These are phyloP conservation scores for Chelonus formosanus DNA, from an alignment of 2,888 invertebrate genomes.

Conservation along the genomic window DNA sequence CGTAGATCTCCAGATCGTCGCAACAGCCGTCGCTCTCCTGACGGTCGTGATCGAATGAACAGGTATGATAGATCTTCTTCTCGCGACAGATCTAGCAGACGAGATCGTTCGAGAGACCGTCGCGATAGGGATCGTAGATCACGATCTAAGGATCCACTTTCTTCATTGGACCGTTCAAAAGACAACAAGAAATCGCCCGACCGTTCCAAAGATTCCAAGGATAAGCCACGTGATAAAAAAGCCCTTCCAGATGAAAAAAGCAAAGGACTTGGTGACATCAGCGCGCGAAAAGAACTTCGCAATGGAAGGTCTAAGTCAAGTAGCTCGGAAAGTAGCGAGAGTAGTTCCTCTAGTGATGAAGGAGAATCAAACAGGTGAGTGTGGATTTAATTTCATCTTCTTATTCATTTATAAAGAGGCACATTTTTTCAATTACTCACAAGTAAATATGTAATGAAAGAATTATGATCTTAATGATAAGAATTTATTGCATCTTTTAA, in stretches of 20 bases:
- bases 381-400: not conserved
- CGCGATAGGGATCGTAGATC: constrained; percentile 64
- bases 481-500: too few species aligned
- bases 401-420: too few species aligned
- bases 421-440: too few species aligned
- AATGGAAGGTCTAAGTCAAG: constrained; percentile 63
- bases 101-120: constrained; percentile 64
- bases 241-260: constrained; percentile 51
- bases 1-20: constrained; percentile 57
- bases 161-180: constrained; percentile 53
- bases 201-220: constrained; percentile 52
- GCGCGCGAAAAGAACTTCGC: constrained; percentile 58
- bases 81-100: constrained; percentile 60
- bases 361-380: constrained; percentile 58
- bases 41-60: constrained; percentile 54
- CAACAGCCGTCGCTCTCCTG: constrained; percentile 58
- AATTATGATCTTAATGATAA: too few species aligned
- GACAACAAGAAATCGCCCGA: constrained; percentile 58
- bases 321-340: constrained; percentile 62
- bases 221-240: constrained; percentile 51
- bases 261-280: constrained; percentile 48
- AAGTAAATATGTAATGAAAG: too few species aligned
- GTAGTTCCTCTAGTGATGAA: constrained; percentile 62
- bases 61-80: constrained; percentile 62
- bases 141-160: constrained; percentile 59